Conservation (phyloP, 1,140 invertebrate species). For the Conus betulinus region DNA sequence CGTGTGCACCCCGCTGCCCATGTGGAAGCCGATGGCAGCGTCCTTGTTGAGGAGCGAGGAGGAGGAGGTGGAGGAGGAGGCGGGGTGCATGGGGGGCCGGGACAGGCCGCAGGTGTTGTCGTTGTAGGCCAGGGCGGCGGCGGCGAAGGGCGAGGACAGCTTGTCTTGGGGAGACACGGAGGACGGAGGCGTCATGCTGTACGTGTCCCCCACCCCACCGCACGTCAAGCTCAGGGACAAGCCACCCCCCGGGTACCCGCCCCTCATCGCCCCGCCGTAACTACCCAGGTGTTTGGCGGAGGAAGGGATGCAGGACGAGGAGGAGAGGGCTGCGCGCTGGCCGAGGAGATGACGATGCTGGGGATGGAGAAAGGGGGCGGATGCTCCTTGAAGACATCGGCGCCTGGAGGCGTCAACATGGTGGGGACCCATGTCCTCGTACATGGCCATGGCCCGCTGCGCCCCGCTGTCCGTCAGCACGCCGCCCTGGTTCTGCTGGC, state of each 20-base stretch:
- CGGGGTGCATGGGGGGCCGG: slow-evolving; percentile 14
- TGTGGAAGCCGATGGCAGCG: slow-evolving; percentile 5
- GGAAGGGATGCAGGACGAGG: slow-evolving; percentile 34
- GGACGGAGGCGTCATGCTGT: slow-evolving; percentile 91
- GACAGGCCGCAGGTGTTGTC: slow-evolving; percentile 27
- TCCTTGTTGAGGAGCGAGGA: slow-evolving; percentile 14
- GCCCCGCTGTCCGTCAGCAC: slow-evolving; percentile 15
- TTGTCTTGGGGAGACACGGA: slow-evolving; percentile 95
- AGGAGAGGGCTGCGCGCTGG: slow-evolving; percentile 31
- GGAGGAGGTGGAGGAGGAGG: slow-evolving; percentile 15
- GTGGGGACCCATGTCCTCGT: slow-evolving; percentile 79
- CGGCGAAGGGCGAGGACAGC: slow-evolving; percentile 75
- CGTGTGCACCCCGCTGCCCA: not conserved
- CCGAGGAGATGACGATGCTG: slow-evolving; percentile 47
- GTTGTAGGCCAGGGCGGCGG: slow-evolving; percentile 35
- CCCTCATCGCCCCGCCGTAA: not conserved
- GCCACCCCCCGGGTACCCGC: slow-evolving; percentile 19
- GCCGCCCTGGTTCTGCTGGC: not conserved
- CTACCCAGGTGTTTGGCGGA: not conserved
- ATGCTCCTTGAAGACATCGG: slow-evolving; percentile 81
- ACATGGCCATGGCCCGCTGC: slow-evolving; percentile 59
- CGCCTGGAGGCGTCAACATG: slow-evolving; percentile 88
- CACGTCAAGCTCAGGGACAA: slow-evolving; percentile 29
- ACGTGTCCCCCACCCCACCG: slow-evolving; percentile 47
- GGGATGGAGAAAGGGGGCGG: slow-evolving; percentile 62